Conservation (phyloP, 1,140 invertebrate species). For the Pantala flavescens region DNA sequence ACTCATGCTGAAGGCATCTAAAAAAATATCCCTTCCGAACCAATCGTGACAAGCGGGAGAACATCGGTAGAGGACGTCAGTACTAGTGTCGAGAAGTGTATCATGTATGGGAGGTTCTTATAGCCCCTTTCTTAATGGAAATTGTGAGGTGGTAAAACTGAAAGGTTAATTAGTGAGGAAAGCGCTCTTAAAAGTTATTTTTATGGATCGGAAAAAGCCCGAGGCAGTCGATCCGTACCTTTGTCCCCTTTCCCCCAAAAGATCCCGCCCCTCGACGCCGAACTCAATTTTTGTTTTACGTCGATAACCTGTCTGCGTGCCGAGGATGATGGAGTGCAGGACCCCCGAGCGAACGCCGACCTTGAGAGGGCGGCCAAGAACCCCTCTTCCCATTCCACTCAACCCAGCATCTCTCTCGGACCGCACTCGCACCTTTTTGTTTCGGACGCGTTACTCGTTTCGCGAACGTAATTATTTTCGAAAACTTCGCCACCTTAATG, state of each 20-base stretch:
- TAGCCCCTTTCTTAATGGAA: background rate
- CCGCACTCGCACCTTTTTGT: too few species aligned
- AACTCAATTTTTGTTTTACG: constrained; percentile 10
- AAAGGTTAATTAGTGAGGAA: constrained; percentile 2
- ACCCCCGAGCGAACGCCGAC: background rate
- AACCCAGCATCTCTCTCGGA: background rate
- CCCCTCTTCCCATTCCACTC: background rate
- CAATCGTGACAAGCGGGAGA: too few species aligned
- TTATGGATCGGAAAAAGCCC: background rate
- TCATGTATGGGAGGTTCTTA: too few species aligned
- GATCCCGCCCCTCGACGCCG: background rate
- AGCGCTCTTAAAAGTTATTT: background rate
- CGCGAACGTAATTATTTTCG: too few species aligned
- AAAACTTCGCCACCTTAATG: too few species aligned
- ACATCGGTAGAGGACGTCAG: too few species aligned
- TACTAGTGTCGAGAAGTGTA: too few species aligned
- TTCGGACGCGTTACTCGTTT: too few species aligned
- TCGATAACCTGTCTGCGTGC: background rate
- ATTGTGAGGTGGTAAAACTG: background rate
- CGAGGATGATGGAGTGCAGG: constrained; percentile 6
- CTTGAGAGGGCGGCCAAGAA: background rate
- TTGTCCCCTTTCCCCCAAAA: background rate
- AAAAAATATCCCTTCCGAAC: too few species aligned
- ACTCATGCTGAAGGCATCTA: too few species aligned
- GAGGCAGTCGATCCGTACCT: background rate